Evolutionary conservation across 1,140 invertebrate genomes (phyloP), one percentile per base, ranked within the genome.

Genomic region (Camponotus pennsylvanicus): DNA sequence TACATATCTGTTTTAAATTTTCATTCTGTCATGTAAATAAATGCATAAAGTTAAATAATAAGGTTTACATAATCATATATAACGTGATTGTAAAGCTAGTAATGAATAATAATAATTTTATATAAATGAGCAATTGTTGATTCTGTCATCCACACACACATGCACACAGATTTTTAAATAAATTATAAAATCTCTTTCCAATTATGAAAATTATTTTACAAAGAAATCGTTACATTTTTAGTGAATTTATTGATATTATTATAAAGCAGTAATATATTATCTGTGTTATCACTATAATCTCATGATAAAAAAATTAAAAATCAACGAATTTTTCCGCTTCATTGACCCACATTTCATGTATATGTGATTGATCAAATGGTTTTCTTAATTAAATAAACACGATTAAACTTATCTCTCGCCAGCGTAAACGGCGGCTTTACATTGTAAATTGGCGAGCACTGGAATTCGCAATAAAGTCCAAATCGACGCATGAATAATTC

Each of bases 381-480:
- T 18, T n/a, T 67, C n/a, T 52, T 40, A 57, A 80, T 42, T 42
- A 21, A 9, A 18, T 27, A 27, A 79, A 6, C n/a, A 11, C 40
- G 27, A 4, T 11, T 9, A 37, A 37, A 21, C 21, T 45, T 57
- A 80, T 80, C 77, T 80, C 77, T 52, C 8, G 11, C 27, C 59
- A 45, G 27, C 57, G 13, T 13, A 45, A 34, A 34, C 32, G 27
- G 2, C 5, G 7, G 71, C 71, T 71, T 13, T 11, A 3, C 6
- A 37, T 73, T 18, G 18, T 52, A 73, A 82, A 42, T 11, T n/a
- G 18, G 15, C 34, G 49, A 45, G n/a, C 55, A 45, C 27, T 73
- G 27, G 71, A 59, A 82, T 73, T 82, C 21, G 37, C 55, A 67
- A 61, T 73, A 82, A 61, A 82, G 27, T 73, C 49, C 49, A 55